Evolutionary conservation across 2,797 vertebrate species (phyloP).

Genomic region (Glyptemys insculpta): DNA sequence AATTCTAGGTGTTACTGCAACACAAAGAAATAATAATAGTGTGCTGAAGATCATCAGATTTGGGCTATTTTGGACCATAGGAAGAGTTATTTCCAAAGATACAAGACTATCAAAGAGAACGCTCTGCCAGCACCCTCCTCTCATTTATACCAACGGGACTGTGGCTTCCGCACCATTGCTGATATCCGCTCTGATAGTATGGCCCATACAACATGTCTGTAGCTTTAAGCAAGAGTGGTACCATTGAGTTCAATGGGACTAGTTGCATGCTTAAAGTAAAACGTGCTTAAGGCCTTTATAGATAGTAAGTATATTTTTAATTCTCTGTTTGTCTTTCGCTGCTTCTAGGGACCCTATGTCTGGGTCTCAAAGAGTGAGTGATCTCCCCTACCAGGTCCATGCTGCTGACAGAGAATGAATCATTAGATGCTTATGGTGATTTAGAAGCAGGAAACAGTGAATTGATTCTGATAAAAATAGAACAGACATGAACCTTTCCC

Average conservation of each 20-base stretch:
- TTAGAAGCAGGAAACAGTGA: neutral
- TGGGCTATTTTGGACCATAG: neutral
- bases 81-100: neutral
- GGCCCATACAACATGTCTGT: neutral
- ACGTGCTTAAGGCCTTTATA: neutral
- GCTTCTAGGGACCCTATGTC: fast-evolving
- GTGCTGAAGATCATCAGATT: neutral
- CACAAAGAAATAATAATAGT: neutral
- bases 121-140: neutral
- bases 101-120: neutral
- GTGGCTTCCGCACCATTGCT: neutral
- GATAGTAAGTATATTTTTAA: fast-evolving
- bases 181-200: neutral
- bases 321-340: neutral
- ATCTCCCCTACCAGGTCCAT: fast-evolving
- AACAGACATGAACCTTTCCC: neutral
- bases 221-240: neutral
- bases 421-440: neutral
- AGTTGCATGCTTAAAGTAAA: neutral
- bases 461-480: fast-evolving
- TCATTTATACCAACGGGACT: neutral
- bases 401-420: fast-evolving
- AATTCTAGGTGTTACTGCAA: neutral
- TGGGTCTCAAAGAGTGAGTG: neutral
- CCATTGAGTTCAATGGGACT: neutral